These are phyloP conservation scores for Podabrus alpinus DNA, from an alignment of 2,888 invertebrate species.

Conservation along the genomic window DNA sequence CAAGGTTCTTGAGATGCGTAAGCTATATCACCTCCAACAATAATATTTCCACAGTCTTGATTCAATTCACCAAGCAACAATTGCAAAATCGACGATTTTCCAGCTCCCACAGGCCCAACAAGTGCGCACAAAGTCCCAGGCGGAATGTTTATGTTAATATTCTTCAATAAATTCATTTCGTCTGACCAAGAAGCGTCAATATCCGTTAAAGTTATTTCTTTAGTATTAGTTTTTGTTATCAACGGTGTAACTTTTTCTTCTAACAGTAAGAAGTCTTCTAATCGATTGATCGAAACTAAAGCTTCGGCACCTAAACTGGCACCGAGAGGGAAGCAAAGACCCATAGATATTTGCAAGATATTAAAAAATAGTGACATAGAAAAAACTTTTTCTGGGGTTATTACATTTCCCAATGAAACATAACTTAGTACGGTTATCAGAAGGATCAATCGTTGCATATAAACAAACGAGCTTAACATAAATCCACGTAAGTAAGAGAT, in stretches of 20 bases:
- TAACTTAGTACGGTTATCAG: slow-evolving; percentile 77
- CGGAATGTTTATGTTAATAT: slow-evolving; percentile 54
- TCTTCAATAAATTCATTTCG: slow-evolving; percentile 41
- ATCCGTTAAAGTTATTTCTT: slow-evolving; percentile 37
- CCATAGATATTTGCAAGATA: slow-evolving; percentile 59
- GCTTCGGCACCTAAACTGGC: slow-evolving; percentile 64
- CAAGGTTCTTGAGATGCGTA: slow-evolving; percentile 73
- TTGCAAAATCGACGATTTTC: slow-evolving; percentile 67
- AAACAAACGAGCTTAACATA: slow-evolving; percentile 74
- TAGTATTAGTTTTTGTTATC: slow-evolving; percentile 6
- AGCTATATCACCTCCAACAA: slow-evolving; percentile 58
- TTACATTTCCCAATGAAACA: slow-evolving; percentile 67
- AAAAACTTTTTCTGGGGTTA: slow-evolving; percentile 57
- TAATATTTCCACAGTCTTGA: slow-evolving; percentile 56
- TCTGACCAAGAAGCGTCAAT: slow-evolving; percentile 45
- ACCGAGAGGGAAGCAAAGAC: slow-evolving; percentile 64
- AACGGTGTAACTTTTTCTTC: slow-evolving; percentile 58
- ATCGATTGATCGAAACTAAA: slow-evolving; percentile 58
- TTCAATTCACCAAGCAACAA: slow-evolving; percentile 64
- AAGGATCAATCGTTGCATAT: slow-evolving; percentile 79
- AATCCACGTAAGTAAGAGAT: slow-evolving; percentile 67
- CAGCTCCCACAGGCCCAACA: slow-evolving; percentile 87
- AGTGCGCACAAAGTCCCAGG: slow-evolving; percentile 68
- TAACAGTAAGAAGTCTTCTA: slow-evolving; percentile 61
- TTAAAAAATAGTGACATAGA: slow-evolving; percentile 58